phyloP scores from a whole-genome alignment of 2,888 invertebrate species.

The Bombylius major region DNA sequence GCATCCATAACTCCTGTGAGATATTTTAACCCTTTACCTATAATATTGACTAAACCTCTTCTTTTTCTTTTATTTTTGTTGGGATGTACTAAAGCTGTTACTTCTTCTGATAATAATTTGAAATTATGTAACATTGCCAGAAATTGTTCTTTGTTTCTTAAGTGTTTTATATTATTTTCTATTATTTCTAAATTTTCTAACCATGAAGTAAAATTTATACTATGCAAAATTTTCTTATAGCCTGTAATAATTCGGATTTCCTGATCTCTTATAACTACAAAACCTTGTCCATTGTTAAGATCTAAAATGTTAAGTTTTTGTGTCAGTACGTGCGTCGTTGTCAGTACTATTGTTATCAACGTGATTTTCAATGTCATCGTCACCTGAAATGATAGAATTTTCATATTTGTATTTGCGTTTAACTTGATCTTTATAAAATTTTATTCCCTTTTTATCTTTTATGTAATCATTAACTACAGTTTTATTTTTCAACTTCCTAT shows the following conservation, averaged over 20 bases:
- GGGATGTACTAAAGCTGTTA: background rate
- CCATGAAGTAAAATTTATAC: constrained; percentile 8
- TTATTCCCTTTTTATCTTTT: no score
- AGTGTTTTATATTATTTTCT: constrained; percentile 6
- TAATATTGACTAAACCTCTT: constrained; percentile 9
- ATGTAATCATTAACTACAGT: no score
- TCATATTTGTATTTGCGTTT: no score
- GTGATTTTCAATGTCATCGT: no score
- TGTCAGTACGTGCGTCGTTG: no score
- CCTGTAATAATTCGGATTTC: background rate
- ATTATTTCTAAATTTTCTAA: constrained; percentile 3
- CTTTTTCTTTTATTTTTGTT: constrained; percentile 9
- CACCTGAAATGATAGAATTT: no score
- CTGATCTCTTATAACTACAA: no score
- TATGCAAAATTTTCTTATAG: constrained; percentile 11
- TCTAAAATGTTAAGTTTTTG: no score
- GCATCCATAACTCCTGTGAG: constrained; percentile 14
- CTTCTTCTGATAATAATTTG: no score
- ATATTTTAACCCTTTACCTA: constrained; percentile 12
- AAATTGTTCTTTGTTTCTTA: constrained; percentile 8
- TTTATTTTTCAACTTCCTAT: constrained; percentile 9
- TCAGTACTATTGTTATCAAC: no score
- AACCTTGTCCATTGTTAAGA: no score
- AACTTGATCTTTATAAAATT: no score
- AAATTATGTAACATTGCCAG: background rate